Conservation (phyloP, 1,140 invertebrate genomes). For the Drosophila malerkotliana region DNA sequence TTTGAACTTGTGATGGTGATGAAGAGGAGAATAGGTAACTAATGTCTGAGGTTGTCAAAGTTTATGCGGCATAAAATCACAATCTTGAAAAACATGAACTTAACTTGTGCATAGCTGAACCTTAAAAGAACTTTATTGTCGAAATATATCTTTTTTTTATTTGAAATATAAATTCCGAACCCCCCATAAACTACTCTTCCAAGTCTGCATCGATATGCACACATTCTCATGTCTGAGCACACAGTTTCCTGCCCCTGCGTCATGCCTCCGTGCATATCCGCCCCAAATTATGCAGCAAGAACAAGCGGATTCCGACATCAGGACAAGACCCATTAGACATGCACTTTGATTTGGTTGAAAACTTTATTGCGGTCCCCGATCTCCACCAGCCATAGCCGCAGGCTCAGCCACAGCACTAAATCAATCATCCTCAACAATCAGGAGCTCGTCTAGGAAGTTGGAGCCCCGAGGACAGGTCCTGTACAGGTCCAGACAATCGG, state of each 20-base stretch:
- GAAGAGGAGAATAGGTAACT: slow-evolving; percentile 49
- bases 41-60: slow-evolving; percentile 32
- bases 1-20: slow-evolving; percentile 73
- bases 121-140: too few relatives aligned
- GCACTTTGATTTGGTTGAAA: slow-evolving; percentile 68
- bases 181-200: slow-evolving; percentile 36
- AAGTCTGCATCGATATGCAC: slow-evolving; percentile 19
- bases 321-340: slow-evolving; percentile 70
- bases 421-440: slow-evolving; percentile 61
- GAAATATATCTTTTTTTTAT: too few relatives aligned
- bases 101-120: neutral
- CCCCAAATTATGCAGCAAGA: slow-evolving; percentile 74
- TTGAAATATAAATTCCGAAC: too few relatives aligned
- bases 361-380: slow-evolving; percentile 63
- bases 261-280: slow-evolving; percentile 54
- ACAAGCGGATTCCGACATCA: slow-evolving; percentile 53
- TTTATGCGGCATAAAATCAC: slow-evolving; percentile 42
- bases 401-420: slow-evolving; percentile 29
- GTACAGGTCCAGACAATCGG: slow-evolving; percentile 66
- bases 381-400: slow-evolving; percentile 8
- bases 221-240: slow-evolving; percentile 35
- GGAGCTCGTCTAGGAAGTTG: slow-evolving; percentile 37
- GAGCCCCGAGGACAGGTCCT: slow-evolving; percentile 58
- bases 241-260: slow-evolving; percentile 62
- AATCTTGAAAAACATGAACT: neutral